Evolutionary conservation across 2,797 vertebrate species (phyloP).

Genomic region (Phataginus tetradactyla): DNA sequence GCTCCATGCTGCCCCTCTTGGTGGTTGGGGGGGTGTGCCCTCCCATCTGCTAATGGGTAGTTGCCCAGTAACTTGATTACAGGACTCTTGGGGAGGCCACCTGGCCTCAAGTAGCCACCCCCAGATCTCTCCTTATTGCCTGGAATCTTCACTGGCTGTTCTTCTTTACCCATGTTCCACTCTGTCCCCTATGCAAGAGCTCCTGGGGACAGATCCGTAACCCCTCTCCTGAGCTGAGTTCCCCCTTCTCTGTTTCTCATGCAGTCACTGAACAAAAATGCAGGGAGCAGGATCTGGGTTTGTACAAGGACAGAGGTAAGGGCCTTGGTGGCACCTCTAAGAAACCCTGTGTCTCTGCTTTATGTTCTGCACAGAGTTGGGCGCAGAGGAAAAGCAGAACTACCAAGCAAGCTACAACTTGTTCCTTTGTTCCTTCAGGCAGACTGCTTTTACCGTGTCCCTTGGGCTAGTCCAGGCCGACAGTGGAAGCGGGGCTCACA

Average conservation of each 20-base stretch:
- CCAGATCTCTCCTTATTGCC: neutral
- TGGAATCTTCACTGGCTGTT: neutral
- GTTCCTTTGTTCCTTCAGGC: neutral
- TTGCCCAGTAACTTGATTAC: neutral
- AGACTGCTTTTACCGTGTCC: neutral
- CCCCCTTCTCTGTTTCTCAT: neutral
- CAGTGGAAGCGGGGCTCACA: neutral
- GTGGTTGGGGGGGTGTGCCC: neutral
- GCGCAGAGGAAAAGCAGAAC: neutral
- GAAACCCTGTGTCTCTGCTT: neutral
- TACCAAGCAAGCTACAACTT: neutral
- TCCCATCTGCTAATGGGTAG: accelerated
- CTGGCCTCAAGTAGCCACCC: neutral
- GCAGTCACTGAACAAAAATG: neutral
- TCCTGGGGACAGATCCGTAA: neutral
- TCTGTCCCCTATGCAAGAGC: neutral
- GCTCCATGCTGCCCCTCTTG: slow-evolving; percentile 43
- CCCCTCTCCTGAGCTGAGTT: neutral
- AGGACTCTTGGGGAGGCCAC: neutral
- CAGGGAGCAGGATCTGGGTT: too few relatives aligned
- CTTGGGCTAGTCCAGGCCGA: neutral
- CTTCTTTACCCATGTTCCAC: neutral
- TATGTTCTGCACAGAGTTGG: neutral
- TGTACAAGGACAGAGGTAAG: neutral
- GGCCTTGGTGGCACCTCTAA: neutral